Evolutionary conservation across 2,113 vertebrate genomes (phyloP).

Genomic region (Haplochromis burtoni): DNA sequence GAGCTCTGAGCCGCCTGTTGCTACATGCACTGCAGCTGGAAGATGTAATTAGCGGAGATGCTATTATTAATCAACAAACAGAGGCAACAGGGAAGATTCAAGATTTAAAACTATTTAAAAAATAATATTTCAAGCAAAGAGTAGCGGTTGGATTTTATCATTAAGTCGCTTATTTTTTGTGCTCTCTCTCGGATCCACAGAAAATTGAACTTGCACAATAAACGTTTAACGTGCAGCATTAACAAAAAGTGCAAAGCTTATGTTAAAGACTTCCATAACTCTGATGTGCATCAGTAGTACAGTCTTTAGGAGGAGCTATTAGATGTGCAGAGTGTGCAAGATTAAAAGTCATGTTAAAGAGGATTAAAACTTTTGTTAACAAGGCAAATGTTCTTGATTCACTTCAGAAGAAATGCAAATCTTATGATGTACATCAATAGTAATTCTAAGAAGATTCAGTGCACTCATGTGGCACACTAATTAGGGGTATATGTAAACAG

Average conservation of each 20-base stretch:
- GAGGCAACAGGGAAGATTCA: neutral
- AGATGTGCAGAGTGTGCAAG: neutral
- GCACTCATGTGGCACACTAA: neutral
- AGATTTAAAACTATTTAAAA: neutral
- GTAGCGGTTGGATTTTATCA: neutral
- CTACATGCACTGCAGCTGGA: neutral
- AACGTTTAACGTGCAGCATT: neutral
- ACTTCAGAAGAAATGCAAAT: neutral
- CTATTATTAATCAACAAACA: neutral
- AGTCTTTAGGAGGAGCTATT: neutral
- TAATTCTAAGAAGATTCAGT: neutral
- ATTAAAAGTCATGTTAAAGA: neutral
- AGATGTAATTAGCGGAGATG: neutral
- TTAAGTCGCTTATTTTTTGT: neutral
- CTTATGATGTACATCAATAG: neutral
- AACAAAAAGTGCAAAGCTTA: neutral
- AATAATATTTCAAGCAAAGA: neutral
- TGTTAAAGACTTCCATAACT: neutral
- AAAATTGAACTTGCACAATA: neutral
- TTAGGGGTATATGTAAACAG: neutral
- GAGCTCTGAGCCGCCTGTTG: neutral
- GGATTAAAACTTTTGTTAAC: neutral
- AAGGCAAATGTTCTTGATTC: neutral
- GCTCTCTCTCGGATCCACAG: neutral
- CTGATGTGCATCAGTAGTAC: neutral